Conservation (phyloP, 1,140 invertebrate species). For the Atta colombica region DNA sequence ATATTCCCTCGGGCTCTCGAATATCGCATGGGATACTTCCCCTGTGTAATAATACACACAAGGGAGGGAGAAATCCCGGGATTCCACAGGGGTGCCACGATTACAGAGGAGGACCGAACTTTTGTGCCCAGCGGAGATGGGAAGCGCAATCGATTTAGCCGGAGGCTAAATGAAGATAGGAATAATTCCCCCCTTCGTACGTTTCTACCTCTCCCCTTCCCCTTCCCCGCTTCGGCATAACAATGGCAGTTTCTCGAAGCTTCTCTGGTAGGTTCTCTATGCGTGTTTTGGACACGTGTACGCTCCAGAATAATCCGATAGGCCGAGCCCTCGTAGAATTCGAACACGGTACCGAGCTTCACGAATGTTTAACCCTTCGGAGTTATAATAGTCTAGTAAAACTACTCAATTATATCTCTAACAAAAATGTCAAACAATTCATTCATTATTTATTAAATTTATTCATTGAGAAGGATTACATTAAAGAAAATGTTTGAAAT, state of each 20-base stretch:
- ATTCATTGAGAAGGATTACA: too few species aligned
- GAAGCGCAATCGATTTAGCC: slow-evolving; percentile 41
- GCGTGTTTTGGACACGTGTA: slow-evolving; percentile 10
- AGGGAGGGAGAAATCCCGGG: background rate
- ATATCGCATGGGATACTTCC: background rate
- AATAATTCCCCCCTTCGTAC: background rate
- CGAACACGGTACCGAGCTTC: background rate
- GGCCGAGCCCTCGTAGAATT: background rate
- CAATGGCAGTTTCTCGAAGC: slow-evolving; percentile 15
- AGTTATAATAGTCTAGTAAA: background rate
- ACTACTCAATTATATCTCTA: too few species aligned
- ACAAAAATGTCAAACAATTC: too few species aligned
- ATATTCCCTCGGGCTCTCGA: background rate
- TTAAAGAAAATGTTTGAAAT: too few species aligned
- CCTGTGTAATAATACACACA: slow-evolving; percentile 5
- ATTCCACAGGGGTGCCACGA: slow-evolving; percentile 32
- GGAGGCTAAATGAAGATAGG: slow-evolving; percentile 35
- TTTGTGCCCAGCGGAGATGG: slow-evolving; percentile 14
- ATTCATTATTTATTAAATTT: too few species aligned
- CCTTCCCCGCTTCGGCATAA: background rate
- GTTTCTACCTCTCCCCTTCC: background rate
- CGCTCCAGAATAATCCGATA: background rate
- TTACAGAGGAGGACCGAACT: slow-evolving; percentile 41
- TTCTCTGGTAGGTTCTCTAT: background rate
- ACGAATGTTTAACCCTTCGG: background rate